These are phyloP conservation scores for Dolichopus griseipennis DNA, from an alignment of 2,888 invertebrate genomes.

Conservation along the genomic window DNA sequence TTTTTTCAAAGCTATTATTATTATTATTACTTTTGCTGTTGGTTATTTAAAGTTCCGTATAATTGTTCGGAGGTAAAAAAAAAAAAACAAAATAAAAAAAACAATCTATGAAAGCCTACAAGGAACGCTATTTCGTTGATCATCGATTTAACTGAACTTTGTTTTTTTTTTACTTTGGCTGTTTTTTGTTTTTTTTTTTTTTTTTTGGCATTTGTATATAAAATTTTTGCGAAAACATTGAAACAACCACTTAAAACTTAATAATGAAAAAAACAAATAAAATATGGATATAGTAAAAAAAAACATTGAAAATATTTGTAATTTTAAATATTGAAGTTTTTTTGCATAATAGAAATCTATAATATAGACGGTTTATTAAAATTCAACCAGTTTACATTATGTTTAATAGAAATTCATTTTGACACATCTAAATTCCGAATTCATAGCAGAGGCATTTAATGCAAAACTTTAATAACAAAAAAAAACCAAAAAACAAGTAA, in stretches of 20 bases:
- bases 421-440: not conserved
- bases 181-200: too few relatives aligned
- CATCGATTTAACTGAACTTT: not conserved
- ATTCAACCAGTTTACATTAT: not conserved
- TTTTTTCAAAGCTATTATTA: too few relatives aligned
- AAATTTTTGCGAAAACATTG: not conserved
- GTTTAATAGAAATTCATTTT: conserved; percentile 1
- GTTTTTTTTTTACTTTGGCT: too few relatives aligned
- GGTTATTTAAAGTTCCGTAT: too few relatives aligned
- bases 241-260: not conserved
- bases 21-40: too few relatives aligned
- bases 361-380: too few relatives aligned
- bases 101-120: not conserved
- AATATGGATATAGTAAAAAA: not conserved
- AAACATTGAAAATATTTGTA: not conserved
- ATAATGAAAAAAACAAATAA: not conserved
- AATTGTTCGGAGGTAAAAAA: not conserved
- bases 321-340: not conserved
- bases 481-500: too few relatives aligned
- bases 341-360: too few relatives aligned
- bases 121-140: conserved; percentile 4
- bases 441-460: too few relatives aligned
- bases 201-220: not conserved
- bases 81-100: not conserved
- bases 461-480: too few relatives aligned